A percentile compares a stretch with the other conserved stretches of the same genome.
phyloP scores from a whole-genome alignment of 1,140 invertebrate species.

The Leptopilina clavipes region DNA sequence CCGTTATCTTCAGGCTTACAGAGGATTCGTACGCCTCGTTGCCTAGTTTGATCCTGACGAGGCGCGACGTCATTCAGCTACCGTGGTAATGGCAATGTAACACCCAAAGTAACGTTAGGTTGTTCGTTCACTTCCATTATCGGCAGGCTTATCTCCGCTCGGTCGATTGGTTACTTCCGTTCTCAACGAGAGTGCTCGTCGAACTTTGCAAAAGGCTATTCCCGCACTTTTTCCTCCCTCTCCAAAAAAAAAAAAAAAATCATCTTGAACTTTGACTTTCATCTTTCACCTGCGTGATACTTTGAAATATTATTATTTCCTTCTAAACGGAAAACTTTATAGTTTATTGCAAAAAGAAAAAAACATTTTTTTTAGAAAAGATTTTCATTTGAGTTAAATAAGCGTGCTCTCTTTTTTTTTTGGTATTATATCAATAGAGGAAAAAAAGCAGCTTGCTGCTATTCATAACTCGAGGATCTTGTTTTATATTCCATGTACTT shows the following conservation, averaged over 20 bases:
- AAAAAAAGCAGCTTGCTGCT: constrained; percentile 47
- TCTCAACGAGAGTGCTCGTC: constrained; percentile 44
- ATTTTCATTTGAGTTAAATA: too few species aligned
- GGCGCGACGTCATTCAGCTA: constrained; percentile 41
- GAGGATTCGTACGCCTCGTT: constrained; percentile 48
- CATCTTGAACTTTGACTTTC: background rate
- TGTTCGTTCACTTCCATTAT: constrained; percentile 63
- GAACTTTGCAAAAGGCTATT: constrained; percentile 35
- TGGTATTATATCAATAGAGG: constrained; percentile 30
- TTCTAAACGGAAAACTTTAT: background rate
- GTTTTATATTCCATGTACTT: background rate
- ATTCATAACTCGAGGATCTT: constrained; percentile 16
- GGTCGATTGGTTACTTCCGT: constrained; percentile 60
- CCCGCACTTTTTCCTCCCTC: constrained; percentile 9
- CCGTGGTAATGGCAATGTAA: constrained; percentile 47
- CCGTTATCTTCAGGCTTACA: constrained; percentile 59
- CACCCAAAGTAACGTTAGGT: constrained; percentile 37
- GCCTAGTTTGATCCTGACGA: constrained; percentile 55
- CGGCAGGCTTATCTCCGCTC: constrained; percentile 62
- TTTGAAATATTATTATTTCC: background rate
- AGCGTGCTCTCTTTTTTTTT: too few species aligned
- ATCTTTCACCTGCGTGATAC: too few species aligned
- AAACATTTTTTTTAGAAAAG: too few species aligned
- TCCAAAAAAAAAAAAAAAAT: too few species aligned
- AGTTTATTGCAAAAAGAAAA: constrained; percentile 17